These are phyloP conservation scores for Pollimyrus isidori DNA, from an alignment of 2,113 vertebrate genomes.

Conservation along the genomic window DNA sequence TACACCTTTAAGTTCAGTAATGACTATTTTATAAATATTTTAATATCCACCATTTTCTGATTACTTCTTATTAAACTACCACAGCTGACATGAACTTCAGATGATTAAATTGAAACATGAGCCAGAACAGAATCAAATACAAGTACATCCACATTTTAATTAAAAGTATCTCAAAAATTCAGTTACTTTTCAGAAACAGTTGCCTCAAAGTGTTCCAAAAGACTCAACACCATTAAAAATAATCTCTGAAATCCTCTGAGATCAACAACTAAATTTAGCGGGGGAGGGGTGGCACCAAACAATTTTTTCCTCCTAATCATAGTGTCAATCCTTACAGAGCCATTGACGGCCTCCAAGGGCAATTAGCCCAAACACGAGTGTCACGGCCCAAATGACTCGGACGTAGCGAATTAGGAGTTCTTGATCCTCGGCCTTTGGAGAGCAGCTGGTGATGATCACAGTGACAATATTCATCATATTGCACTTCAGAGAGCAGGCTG, in stretches of 20 bases:
- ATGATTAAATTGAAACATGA: too few relatives aligned
- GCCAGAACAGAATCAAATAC: background rate
- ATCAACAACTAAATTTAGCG: background rate
- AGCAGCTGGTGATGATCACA: background rate
- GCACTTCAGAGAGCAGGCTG: background rate
- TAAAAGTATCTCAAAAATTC: background rate
- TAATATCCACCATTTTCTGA: too few relatives aligned
- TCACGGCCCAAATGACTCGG: background rate
- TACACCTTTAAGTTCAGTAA: background rate
- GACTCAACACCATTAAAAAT: background rate
- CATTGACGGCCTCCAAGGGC: background rate
- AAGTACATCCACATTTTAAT: background rate
- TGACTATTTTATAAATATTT: background rate
- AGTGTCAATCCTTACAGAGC: background rate
- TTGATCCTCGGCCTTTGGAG: background rate
- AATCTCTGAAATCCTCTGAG: background rate
- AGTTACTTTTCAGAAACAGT: background rate
- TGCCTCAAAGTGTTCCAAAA: background rate
- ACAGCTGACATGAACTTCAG: background rate
- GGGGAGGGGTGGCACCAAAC: background rate
- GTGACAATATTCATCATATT: background rate
- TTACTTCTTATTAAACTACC: background rate
- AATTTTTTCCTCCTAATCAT: background rate
- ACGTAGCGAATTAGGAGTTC: background rate
- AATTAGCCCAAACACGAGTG: background rate